Percentiles rank a stretch among this genome's conserved stretches.
These are phyloP conservation scores for Manis crassicaudata DNA, from an alignment of 2,797 vertebrate genomes.

Conservation along the genomic window DNA sequence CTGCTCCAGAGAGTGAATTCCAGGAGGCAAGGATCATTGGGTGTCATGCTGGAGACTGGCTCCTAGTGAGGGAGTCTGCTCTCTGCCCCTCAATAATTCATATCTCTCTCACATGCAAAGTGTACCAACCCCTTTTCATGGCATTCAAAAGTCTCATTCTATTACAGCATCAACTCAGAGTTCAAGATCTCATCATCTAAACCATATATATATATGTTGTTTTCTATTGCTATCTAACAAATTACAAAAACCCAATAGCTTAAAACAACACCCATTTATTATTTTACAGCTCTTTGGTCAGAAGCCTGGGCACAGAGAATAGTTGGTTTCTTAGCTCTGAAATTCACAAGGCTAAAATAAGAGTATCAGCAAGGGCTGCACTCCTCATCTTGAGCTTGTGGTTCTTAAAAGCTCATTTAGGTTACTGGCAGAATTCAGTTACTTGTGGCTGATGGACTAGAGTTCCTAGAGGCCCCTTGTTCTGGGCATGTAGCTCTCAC, in stretches of 20 bases:
- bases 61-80: not conserved
- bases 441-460: not conserved
- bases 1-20: not conserved
- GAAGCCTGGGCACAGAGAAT: not conserved
- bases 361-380: not conserved
- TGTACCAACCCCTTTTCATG: not conserved
- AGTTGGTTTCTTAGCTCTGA: not conserved
- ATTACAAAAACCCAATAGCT: not conserved
- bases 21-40: not conserved
- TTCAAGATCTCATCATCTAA: not conserved
- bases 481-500: not conserved
- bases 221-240: not conserved
- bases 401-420: not conserved
- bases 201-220: not conserved
- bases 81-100: not conserved
- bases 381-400: not conserved
- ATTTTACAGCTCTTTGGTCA: not conserved
- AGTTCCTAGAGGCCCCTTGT: not conserved
- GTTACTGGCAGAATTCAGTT: not conserved
- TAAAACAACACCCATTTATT: not conserved
- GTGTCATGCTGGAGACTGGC: not conserved
- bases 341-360: not conserved
- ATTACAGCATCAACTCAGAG: not conserved
- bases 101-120: not conserved
- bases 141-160: not conserved